Percentiles rank a stretch among this genome's conserved stretches.
Evolutionary conservation across 2,888 invertebrate genomes (phyloP).

Genomic region (Cremastinae sp.): DNA sequence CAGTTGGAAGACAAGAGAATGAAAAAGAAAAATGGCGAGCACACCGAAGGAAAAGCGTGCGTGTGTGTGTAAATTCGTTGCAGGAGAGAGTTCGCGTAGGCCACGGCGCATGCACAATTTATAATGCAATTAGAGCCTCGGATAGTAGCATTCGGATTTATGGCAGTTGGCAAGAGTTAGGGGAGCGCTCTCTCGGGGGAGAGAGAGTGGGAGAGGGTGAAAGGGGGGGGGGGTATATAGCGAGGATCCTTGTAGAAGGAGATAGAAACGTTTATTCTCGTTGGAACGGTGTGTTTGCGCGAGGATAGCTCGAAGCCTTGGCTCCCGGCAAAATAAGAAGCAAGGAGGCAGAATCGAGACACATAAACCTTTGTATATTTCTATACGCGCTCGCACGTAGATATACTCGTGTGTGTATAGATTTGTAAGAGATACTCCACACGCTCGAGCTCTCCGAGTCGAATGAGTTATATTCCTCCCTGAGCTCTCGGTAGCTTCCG

Average conservation of each 20-base stretch:
- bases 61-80: slow-evolving; percentile 56
- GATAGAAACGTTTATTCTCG: slow-evolving; percentile 48
- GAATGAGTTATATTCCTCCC: slow-evolving; percentile 78
- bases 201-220: not conserved
- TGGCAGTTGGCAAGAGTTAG: slow-evolving; percentile 73
- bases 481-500: slow-evolving; percentile 75
- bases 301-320: slow-evolving; percentile 63
- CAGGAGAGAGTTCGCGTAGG: slow-evolving; percentile 68
- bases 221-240: slow-evolving; percentile 52
- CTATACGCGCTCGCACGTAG: not conserved
- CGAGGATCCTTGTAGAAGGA: slow-evolving; percentile 55
- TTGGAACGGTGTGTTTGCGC: slow-evolving; percentile 56
- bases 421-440: slow-evolving; percentile 39
- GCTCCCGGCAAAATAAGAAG: slow-evolving; percentile 56
- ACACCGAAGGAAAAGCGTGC: slow-evolving; percentile 11
- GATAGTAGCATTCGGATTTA: slow-evolving; percentile 79
- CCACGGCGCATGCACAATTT: slow-evolving; percentile 78
- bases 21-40: not conserved
- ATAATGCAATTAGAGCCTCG: slow-evolving; percentile 80
- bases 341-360: slow-evolving; percentile 47
- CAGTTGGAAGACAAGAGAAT: too few species aligned
- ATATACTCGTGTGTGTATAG: slow-evolving; percentile 10
- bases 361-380: slow-evolving; percentile 9
- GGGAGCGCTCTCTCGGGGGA: slow-evolving; percentile 53
- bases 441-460: slow-evolving; percentile 62